Percentiles rank a stretch among this genome's conserved stretches.
These are phyloP conservation scores for Oligia fasciuncula DNA, from an alignment of 2,888 invertebrate species.

Conservation along the genomic window DNA sequence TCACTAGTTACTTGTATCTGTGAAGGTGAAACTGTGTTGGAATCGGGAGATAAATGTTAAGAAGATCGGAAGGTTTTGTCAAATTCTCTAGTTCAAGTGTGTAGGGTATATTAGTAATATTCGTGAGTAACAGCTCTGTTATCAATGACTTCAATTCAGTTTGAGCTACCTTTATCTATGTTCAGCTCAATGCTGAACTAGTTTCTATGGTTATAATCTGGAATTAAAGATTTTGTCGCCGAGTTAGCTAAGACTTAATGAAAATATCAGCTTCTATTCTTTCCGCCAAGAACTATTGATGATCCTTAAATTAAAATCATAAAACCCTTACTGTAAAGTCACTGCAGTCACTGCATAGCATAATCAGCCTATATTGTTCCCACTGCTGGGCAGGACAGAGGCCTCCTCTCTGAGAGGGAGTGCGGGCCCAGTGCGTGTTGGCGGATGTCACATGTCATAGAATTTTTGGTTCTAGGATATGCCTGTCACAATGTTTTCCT, in stretches of 20 bases:
- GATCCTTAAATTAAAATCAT: not conserved
- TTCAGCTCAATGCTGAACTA: not conserved
- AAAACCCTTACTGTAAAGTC: not conserved
- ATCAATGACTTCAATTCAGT: not conserved
- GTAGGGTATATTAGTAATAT: slow-evolving; percentile 4
- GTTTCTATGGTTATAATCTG: not conserved
- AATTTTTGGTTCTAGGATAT: not conserved
- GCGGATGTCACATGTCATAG: not conserved
- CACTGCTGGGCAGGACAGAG: not conserved
- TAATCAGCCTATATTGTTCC: not conserved
- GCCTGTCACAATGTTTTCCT: too few relatives aligned
- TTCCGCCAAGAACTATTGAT: too few relatives aligned
- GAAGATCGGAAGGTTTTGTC: not conserved
- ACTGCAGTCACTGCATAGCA: not conserved
- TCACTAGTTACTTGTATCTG: not conserved
- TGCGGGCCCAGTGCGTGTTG: not conserved
- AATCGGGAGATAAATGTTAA: slow-evolving; percentile 10
- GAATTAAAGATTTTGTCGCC: not conserved
- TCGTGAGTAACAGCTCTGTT: not conserved
- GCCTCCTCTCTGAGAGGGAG: not conserved
- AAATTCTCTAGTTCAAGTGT: slow-evolving; percentile 12
- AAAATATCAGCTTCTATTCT: not conserved
- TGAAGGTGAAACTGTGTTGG: not conserved
- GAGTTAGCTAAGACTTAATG: not conserved
- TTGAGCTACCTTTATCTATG: not conserved